A percentile compares a stretch with the other conserved stretches of the same genome.
phyloP scores from a whole-genome alignment of 2,113 vertebrate genomes.

The Zapornia atra region DNA sequence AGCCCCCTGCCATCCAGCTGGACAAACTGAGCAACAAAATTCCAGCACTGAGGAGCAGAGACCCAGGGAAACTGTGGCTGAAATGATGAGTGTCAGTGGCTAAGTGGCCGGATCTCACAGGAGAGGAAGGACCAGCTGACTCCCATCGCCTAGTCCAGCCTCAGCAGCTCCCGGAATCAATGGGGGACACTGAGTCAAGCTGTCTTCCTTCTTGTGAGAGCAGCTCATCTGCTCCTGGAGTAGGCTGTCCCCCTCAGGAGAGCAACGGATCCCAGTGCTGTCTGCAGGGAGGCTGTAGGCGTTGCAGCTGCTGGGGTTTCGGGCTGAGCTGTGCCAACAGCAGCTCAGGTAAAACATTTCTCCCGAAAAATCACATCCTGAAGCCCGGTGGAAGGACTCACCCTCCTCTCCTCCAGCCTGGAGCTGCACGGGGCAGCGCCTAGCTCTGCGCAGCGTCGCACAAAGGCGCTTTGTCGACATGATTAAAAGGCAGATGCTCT shows the following conservation, averaged over 20 bases:
- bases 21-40: not conserved
- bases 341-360: not conserved
- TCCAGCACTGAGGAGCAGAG: not conserved
- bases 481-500: not conserved
- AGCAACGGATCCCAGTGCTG: not conserved
- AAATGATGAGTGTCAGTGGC: too few species aligned
- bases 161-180: not conserved
- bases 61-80: not conserved
- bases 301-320: not conserved
- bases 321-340: not conserved
- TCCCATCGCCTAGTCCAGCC: not conserved
- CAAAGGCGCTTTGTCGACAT: not conserved
- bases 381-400: not conserved
- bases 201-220: rapidly evolving
- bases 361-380: not conserved
- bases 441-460: not conserved
- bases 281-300: not conserved
- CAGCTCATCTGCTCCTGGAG: not conserved
- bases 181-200: not conserved
- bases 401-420: not conserved
- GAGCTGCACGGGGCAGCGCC: not conserved
- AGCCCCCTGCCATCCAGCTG: not conserved
- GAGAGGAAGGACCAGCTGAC: not conserved
- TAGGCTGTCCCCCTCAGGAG: not conserved
- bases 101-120: not conserved